phyloP scores from a whole-genome alignment of 2,797 vertebrate genomes.

The Enteromius fasciolatus region DNA sequence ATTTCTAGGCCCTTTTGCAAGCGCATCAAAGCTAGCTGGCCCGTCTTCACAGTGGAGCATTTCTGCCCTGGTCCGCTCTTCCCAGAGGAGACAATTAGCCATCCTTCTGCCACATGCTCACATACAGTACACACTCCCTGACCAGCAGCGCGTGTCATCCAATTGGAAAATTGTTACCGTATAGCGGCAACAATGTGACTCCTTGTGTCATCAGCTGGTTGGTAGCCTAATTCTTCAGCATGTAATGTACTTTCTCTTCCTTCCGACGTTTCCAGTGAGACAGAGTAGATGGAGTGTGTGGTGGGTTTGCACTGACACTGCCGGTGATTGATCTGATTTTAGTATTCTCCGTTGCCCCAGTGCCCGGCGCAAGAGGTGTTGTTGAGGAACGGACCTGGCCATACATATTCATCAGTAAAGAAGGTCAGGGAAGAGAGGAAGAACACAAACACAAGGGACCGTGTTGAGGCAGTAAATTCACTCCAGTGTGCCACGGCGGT shows the following conservation, averaged over 20 bases:
- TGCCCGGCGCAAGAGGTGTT: constrained; percentile 29
- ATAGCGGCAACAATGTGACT: constrained; percentile 41
- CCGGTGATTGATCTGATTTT: constrained; percentile 51
- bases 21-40: constrained; percentile 47
- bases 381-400: constrained; percentile 38
- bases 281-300: constrained; percentile 11
- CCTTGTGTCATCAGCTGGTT: constrained; percentile 42
- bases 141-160: constrained; percentile 40
- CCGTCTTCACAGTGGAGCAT: constrained; percentile 30
- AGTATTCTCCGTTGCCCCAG: constrained; percentile 36
- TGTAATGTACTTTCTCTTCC: constrained; percentile 24
- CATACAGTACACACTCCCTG: constrained; percentile 41
- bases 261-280: not conserved
- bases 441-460: constrained; percentile 48
- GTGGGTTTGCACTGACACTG: not conserved
- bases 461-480: constrained; percentile 46
- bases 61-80: constrained; percentile 47
- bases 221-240: constrained; percentile 22
- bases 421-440: constrained; percentile 50
- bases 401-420: constrained; percentile 55
- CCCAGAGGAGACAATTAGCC: constrained; percentile 59
- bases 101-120: constrained; percentile 47
- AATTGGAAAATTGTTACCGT: constrained; percentile 41
- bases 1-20: constrained; percentile 28
- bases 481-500: not conserved